A percentile compares a stretch with the other conserved stretches of the same genome.
Evolutionary conservation across 2,888 invertebrate species (phyloP).

Genomic region (Drosophila quinaria): DNA sequence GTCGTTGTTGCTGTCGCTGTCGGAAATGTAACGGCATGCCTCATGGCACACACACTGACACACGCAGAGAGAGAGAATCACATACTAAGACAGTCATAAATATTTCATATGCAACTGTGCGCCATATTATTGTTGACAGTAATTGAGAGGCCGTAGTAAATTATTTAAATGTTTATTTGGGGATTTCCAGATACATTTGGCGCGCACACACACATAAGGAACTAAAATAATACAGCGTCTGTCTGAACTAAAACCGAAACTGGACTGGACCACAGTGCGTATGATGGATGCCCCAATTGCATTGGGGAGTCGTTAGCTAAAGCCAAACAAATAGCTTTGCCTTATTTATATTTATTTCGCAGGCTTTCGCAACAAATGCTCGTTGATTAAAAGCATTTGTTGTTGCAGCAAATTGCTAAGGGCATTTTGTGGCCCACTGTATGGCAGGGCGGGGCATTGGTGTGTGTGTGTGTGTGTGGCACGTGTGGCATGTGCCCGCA

Average conservation of each 20-base stretch:
- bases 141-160: constrained; percentile 70
- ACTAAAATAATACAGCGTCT: constrained; percentile 1
- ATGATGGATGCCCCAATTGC: constrained; percentile 63
- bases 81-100: constrained; percentile 52
- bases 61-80: background rate
- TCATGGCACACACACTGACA: constrained; percentile 36
- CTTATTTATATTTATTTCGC: constrained; percentile 61
- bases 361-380: constrained; percentile 37
- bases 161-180: constrained; percentile 73
- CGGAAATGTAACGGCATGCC: constrained; percentile 74
- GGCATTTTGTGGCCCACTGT: constrained; percentile 16
- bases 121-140: constrained; percentile 69
- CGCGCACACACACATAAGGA: constrained; percentile 22
- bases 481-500: constrained; percentile 8
- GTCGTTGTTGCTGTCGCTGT: constrained; percentile 56
- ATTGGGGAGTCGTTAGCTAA: constrained; percentile 67
- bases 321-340: constrained; percentile 63
- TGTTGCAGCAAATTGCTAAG: constrained; percentile 23
- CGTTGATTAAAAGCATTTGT: constrained; percentile 54
- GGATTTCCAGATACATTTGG: constrained; percentile 49
- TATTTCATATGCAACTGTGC: constrained; percentile 65
- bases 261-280: constrained; percentile 59
- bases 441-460: background rate
- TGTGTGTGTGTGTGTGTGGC: background rate
- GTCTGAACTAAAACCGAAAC: background rate